phyloP scores from a whole-genome alignment of 2,888 invertebrate genomes.

The Thereva unica region DNA sequence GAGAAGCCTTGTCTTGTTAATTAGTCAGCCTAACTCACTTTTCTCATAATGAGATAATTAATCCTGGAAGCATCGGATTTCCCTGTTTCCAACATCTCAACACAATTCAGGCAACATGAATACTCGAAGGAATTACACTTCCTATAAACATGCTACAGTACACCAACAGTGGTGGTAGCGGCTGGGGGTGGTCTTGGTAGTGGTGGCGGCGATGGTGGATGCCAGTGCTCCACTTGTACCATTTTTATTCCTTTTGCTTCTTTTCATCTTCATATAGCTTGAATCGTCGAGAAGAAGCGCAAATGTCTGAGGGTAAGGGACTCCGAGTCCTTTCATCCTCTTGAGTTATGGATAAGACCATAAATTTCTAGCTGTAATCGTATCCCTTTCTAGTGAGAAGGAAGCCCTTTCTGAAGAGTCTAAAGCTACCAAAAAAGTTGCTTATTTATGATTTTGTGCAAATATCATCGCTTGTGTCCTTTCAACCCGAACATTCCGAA shows the following conservation, averaged over 20 bases:
- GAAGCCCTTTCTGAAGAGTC: constrained; percentile 28
- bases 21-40: constrained; percentile 43
- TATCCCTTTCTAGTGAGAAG: constrained; percentile 33
- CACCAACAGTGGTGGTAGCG: background rate
- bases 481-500: background rate
- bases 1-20: constrained; percentile 37
- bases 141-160: constrained; percentile 17
- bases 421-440: constrained; percentile 34
- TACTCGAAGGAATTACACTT: constrained; percentile 25
- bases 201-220: too few species aligned
- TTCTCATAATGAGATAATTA: constrained; percentile 58
- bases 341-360: constrained; percentile 39
- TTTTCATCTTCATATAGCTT: constrained; percentile 13
- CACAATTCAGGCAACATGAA: constrained; percentile 30
- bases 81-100: constrained; percentile 40
- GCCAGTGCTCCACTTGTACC: background rate
- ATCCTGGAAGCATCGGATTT: constrained; percentile 59
- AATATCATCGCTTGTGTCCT: constrained; percentile 11
- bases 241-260: constrained; percentile 14
- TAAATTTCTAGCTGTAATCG: constrained; percentile 36
- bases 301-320: background rate
- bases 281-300: background rate
- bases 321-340: constrained; percentile 33
- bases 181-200: too few species aligned
- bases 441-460: constrained; percentile 37